A percentile compares a stretch with the other conserved stretches of the same genome.
Evolutionary conservation across 2,888 invertebrate genomes (phyloP).

Genomic region (Phorcus lineatus): DNA sequence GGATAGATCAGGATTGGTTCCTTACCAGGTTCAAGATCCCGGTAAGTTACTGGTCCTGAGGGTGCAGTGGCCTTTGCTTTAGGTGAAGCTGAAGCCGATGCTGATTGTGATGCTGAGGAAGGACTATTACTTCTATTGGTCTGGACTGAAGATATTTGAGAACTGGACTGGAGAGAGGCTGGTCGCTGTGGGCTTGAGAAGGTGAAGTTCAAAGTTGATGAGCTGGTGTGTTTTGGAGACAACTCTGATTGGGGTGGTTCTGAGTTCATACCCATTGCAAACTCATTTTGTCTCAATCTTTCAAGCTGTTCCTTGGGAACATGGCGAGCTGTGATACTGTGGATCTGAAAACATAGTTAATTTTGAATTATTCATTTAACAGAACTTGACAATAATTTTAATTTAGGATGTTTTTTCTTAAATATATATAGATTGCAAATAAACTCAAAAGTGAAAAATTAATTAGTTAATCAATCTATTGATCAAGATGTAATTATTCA

Average conservation of each 20-base stretch:
- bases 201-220: background rate
- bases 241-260: background rate
- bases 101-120: background rate
- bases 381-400: background rate
- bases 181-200: background rate
- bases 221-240: background rate
- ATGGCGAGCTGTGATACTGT: constrained; percentile 67
- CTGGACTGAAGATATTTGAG: background rate
- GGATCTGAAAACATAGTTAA: constrained; percentile 50
- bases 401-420: background rate
- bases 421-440: background rate
- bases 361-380: background rate
- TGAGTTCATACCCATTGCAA: background rate
- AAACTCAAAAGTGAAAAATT: no score
- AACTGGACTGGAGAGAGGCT: background rate
- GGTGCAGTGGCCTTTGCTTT: background rate
- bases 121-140: background rate
- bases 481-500: no score
- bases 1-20: constrained; percentile 39
- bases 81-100: background rate
- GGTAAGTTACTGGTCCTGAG: constrained; percentile 27
- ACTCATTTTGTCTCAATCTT: constrained; percentile 38
- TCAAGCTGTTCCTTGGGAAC: constrained; percentile 63
- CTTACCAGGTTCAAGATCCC: constrained; percentile 29
- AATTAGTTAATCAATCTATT: no score